phyloP scores from a whole-genome alignment of 2,113 vertebrate genomes.

The Melierax canorus region DNA sequence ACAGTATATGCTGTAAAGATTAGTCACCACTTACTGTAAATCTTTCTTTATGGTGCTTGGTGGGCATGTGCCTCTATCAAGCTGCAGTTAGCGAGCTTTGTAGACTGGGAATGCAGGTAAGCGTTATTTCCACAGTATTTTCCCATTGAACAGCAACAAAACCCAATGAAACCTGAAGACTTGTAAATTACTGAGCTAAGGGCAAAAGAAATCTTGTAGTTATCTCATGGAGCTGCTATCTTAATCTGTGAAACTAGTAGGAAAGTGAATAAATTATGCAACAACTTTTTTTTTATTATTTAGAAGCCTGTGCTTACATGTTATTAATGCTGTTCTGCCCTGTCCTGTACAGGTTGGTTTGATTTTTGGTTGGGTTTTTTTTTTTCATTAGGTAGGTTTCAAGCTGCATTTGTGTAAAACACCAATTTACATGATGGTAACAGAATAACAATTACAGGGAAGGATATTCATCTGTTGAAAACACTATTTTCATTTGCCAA shows the following conservation, averaged over 20 bases:
- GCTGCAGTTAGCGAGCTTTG: background rate
- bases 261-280: constrained; percentile 42
- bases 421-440: constrained; percentile 17
- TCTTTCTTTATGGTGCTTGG: constrained; percentile 53
- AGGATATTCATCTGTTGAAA: constrained; percentile 25
- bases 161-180: background rate
- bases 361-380: background rate
- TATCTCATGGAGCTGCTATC: constrained; percentile 9
- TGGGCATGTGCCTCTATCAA: background rate
- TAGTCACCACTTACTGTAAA: constrained; percentile 80
- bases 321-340: background rate
- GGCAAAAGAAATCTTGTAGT: background rate
- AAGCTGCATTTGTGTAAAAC: constrained; percentile 7
- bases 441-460: constrained; percentile 26
- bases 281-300: background rate
- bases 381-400: background rate
- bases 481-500: constrained; percentile 17
- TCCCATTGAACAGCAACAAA: background rate
- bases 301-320: constrained; percentile 45
- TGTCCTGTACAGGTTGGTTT: constrained; percentile 16
- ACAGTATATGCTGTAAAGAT: constrained; percentile 42
- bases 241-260: constrained; percentile 8
- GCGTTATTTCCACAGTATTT: constrained; percentile 43
- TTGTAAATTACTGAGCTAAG: constrained; percentile 3
- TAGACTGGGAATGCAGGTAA: constrained; percentile 14